Evolutionary conservation across 2,113 vertebrate genomes (phyloP), one percentile per base, ranked within the genome.

Genomic region (Anser cygnoides): DNA sequence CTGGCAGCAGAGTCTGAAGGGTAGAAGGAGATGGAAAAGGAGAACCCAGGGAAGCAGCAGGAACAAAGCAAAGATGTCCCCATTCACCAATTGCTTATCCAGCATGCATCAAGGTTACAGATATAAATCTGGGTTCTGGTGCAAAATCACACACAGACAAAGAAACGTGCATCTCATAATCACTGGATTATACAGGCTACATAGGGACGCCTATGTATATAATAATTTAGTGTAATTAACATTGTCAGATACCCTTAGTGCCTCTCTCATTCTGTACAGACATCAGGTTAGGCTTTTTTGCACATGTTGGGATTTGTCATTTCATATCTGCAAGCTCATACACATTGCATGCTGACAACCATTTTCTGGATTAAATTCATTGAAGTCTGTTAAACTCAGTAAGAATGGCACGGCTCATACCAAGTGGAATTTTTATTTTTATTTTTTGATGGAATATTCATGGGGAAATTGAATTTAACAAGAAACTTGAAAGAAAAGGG

Each of bases 21-120:
- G 35, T 46, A 66, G 52, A 46, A 43, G 50, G 29, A 92, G 41
- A 94, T 25, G 41, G 76, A 84, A 77, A 35, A 81, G 23, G 8
- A 85, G 33, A 84, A 65, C 33, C 18, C 28, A n/a, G 16, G 87
- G 70, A 72, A 35, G 49, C 73, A 25, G 19, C 0, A 57, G 22
- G 70, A 81, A 81, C 83, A 84, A 71, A 71, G 10, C 28, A 55
- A 67, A 70, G 14, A 63, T 43, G 17, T 68, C 20, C 29, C 84
- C 16, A 6, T 44, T 68, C 46, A 75, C 19, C 43, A 35, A 3
- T 7, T 72, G 46, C 22, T 13, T 67, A 20, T 39, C n/a, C 35
- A 63, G 25, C 4, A 2, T 33, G 71, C 0, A 0, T 35, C 33
- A 85, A 21, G 12, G 43, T 58, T 70, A 67, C 13, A n/a, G 9